Evolutionary conservation across 2,888 invertebrate species (phyloP).

Genomic region (Thymelicus lineola): DNA sequence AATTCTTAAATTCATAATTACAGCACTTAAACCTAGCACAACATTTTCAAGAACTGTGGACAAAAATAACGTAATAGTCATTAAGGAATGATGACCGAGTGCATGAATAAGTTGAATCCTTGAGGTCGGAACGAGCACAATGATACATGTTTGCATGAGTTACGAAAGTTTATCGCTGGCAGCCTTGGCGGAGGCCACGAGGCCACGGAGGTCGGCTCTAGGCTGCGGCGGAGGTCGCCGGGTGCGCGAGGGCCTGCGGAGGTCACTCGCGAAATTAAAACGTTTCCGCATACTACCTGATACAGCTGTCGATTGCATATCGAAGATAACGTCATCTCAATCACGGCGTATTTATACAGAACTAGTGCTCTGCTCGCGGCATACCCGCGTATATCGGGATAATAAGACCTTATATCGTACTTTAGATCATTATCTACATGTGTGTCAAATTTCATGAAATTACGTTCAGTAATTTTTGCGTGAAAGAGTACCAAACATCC

Average conservation of each 20-base stretch:
- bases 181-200: slow-evolving; percentile 45
- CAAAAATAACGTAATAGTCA: background rate
- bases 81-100: background rate
- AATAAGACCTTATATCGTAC: too few species aligned
- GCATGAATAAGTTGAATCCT: background rate
- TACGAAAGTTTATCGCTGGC: slow-evolving; percentile 49
- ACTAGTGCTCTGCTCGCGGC: too few species aligned
- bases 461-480: too few species aligned
- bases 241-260: slow-evolving; percentile 32
- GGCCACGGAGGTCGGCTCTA: slow-evolving; percentile 42
- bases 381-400: too few species aligned
- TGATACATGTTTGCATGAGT: slow-evolving; percentile 29
- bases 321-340: background rate
- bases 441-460: too few species aligned
- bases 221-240: slow-evolving; percentile 44
- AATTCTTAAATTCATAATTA: too few species aligned
- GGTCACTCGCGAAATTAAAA: slow-evolving; percentile 35
- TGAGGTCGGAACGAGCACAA: background rate
- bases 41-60: background rate
- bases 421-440: too few species aligned
- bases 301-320: background rate
- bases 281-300: slow-evolving; percentile 43
- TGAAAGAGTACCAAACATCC: too few species aligned
- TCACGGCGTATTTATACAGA: too few species aligned
- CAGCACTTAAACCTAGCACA: too few species aligned